A percentile compares a stretch with the other conserved stretches of the same genome.
Evolutionary conservation across 2,797 vertebrate species (phyloP).

Genomic region (Eulemur coronatus): DNA sequence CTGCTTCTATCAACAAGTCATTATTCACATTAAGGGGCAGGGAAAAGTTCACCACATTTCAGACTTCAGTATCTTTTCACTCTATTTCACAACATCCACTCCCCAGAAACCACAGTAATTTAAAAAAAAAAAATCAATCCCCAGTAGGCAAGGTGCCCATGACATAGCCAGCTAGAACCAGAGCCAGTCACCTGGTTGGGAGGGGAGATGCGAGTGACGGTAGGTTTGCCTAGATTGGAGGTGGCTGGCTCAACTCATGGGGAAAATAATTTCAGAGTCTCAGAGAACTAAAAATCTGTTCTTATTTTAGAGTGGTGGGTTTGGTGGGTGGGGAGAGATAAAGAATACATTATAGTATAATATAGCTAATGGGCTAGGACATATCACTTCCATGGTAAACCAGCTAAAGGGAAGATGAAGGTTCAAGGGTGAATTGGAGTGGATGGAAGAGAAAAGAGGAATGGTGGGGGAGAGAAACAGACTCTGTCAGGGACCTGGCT

Average conservation of each 20-base stretch:
- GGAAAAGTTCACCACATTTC: constrained; percentile 59
- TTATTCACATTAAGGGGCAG: constrained; percentile 54
- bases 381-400: not conserved
- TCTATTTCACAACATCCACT: constrained; percentile 53
- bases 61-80: constrained; percentile 52
- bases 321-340: not conserved
- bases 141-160: not conserved
- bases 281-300: not conserved
- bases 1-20: constrained; percentile 62
- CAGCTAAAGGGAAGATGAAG: not conserved
- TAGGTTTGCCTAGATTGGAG: not conserved
- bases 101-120: constrained; percentile 47
- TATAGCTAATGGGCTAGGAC: not conserved
- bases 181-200: not conserved
- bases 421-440: not conserved
- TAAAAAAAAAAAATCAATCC: constrained; percentile 25
- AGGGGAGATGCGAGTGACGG: not conserved
- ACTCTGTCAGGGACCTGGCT: not conserved
- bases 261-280: not conserved
- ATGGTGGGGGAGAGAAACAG: not conserved
- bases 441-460: not conserved
- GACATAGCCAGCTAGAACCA: not conserved
- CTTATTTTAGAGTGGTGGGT: constrained; percentile 10
- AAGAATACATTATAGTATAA: not conserved
- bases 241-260: not conserved